Evolutionary conservation across 2,113 vertebrate species (phyloP).

Genomic region (Triplophysa siluroides): DNA sequence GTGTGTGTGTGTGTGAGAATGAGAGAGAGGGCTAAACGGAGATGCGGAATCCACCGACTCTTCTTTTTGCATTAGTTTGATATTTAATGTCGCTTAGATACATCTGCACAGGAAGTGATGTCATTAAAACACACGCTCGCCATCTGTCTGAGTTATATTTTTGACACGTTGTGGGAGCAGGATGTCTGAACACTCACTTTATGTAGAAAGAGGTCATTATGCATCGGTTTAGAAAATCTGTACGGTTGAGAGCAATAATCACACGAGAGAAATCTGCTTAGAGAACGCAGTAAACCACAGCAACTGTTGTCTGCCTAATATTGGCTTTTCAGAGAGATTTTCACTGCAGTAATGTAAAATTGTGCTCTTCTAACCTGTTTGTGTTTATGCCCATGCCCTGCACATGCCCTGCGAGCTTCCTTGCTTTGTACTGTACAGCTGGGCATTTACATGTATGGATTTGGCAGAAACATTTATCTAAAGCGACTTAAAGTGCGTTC

Average conservation of each 20-base stretch:
- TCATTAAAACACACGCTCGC: slow-evolving; percentile 24
- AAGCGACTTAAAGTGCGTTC: too few relatives aligned
- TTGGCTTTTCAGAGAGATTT: slow-evolving; percentile 1
- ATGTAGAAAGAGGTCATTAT: slow-evolving; percentile 22
- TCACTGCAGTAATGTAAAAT: background rate
- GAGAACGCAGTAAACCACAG: slow-evolving; percentile 46
- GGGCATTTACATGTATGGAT: too few relatives aligned
- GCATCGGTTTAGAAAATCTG: background rate
- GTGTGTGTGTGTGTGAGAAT: background rate
- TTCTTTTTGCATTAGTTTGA: slow-evolving; percentile 5
- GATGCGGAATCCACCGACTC: background rate
- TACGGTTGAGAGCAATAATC: slow-evolving; percentile 35
- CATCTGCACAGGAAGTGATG: slow-evolving; percentile 30
- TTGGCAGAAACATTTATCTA: too few relatives aligned
- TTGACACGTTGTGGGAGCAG: slow-evolving; percentile 33
- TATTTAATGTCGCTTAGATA: slow-evolving; percentile 3
- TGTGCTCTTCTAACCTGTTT: background rate
- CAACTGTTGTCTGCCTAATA: slow-evolving; percentile 23
- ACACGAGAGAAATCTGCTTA: slow-evolving; percentile 48
- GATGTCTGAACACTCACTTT: slow-evolving; percentile 32
- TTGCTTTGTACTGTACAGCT: background rate
- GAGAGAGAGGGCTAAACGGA: background rate
- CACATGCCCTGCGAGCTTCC: background rate
- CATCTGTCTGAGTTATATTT: slow-evolving; percentile 27
- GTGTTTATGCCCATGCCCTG: too few relatives aligned